A percentile compares a stretch with the other conserved stretches of the same genome.
Conservation (phyloP, 2,113 vertebrate species). For the Malaclemys terrapin region DNA sequence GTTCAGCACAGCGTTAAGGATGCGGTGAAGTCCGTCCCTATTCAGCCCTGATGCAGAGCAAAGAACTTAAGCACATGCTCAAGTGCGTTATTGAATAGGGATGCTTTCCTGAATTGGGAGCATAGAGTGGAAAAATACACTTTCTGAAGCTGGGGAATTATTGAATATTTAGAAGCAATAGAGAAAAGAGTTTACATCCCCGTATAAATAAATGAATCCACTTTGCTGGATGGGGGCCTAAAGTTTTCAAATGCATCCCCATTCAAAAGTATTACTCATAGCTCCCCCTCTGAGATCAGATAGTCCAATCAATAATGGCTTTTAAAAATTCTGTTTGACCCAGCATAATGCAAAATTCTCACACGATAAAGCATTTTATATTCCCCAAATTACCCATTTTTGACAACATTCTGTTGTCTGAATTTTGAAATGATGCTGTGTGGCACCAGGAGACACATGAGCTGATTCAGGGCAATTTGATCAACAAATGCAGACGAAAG, state of each 20-base stretch:
- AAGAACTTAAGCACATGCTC: background rate
- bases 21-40: background rate
- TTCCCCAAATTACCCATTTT: slow-evolving; percentile 73
- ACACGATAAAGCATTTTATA: slow-evolving; percentile 57
- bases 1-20: background rate
- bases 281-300: slow-evolving; percentile 68
- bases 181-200: background rate
- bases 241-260: slow-evolving; percentile 56
- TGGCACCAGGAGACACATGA: background rate
- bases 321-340: slow-evolving; percentile 76
- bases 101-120: background rate
- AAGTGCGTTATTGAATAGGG: background rate
- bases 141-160: background rate
- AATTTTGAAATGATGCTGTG: slow-evolving; percentile 52
- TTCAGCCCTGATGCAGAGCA: background rate
- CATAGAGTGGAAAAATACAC: background rate
- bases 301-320: slow-evolving; percentile 69
- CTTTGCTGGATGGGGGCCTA: slow-evolving; percentile 67
- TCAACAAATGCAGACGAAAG: background rate
- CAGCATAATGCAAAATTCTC: slow-evolving; percentile 73
- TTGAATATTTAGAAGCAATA: background rate
- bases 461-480: slow-evolving; percentile 28
- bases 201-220: background rate
- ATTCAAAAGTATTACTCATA: slow-evolving; percentile 70
- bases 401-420: slow-evolving; percentile 69